phyloP scores from a whole-genome alignment of 2,888 invertebrate species.

The Ormyrus thymus region DNA sequence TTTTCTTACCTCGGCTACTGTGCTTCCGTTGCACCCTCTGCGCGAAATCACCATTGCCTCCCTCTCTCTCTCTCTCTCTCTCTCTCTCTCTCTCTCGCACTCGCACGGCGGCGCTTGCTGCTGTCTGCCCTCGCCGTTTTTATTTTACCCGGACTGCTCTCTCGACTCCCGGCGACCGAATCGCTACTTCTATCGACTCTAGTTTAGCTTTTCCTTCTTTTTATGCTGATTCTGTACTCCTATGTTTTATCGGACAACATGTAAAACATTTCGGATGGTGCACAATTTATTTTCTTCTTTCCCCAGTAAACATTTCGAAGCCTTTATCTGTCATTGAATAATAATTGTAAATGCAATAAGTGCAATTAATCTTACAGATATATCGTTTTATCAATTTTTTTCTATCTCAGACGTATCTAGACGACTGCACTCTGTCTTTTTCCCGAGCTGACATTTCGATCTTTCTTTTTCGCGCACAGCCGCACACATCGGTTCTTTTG shows the following conservation, averaged over 20 bases:
- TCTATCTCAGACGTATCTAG: too few species aligned
- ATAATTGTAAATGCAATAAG: too few species aligned
- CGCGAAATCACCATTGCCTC: conserved; percentile 29
- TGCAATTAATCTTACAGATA: too few species aligned
- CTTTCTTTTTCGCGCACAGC: conserved; percentile 9
- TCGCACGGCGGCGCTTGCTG: neutral
- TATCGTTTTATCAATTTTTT: too few species aligned
- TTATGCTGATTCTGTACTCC: neutral
- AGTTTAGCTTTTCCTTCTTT: neutral
- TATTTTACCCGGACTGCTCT: conserved; percentile 10
- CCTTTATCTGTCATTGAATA: too few species aligned
- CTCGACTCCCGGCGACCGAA: neutral
- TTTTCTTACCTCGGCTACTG: conserved; percentile 4
- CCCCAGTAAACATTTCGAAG: too few species aligned
- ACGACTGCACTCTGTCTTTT: too few species aligned
- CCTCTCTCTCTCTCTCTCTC: conserved; percentile 3
- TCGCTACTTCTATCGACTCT: too few species aligned
- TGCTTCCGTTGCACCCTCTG: neutral
- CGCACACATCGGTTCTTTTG: conserved; percentile 12
- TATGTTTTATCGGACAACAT: too few species aligned
- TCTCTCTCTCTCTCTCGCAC: neutral
- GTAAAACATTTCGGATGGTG: too few species aligned
- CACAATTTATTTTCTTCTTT: too few species aligned
- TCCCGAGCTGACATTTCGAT: neutral
- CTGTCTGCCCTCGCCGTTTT: neutral